Base-by-base conservation (phyloP, 2,113 vertebrate species). In the Saccopteryx bilineata region DNA sequence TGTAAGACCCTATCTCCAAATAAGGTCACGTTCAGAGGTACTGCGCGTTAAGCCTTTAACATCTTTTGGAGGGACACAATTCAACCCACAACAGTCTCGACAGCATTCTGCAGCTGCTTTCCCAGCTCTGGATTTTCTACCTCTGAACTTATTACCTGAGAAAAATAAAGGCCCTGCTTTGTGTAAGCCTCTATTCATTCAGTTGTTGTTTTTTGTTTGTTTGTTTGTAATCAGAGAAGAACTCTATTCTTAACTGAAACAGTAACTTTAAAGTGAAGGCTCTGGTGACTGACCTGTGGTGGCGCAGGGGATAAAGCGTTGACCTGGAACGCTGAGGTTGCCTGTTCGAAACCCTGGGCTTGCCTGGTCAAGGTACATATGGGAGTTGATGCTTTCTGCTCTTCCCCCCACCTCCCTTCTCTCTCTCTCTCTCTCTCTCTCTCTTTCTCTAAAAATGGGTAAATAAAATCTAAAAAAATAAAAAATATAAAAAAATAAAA, bases 1-100 rank as follows among this genome's bases (percentile, higher is more conserved):
- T 69, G 33, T n/a, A 71, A 90, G 86, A 71, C 21, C 9, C 31
- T 75, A 11, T 65, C 75, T 90, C 72, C 33, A 91, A 94, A 94
- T 61, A 60, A 63, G 11, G 13, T 66, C 68, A 61, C 69, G 46
- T 39, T 81, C 15, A 48, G 17, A 78, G 56, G 66, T 19, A 74
- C 24, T 12, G 28, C 28, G 60, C 17, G 24, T 69, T 81, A 87
- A 24, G 6, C 63, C 54, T 81, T 71, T 5, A 58, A 33, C 6
- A 58, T 71, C 56, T 56, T 12, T 84, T 23, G 5, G 21, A 24
- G 48, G 14, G 48, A 52, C 74, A 52, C 74, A 52, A 52, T 52
- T 76, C 74, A 9, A 76, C 74, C 74, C 48, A 10, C 74, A 31
- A 81, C 24, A 46, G 21, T 9, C 66, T 19, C 5, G 3, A 0